Percentiles rank a stretch among this genome's conserved stretches.
phyloP scores from a whole-genome alignment of 2,888 invertebrate species.

The Pseudanteris insignis region DNA sequence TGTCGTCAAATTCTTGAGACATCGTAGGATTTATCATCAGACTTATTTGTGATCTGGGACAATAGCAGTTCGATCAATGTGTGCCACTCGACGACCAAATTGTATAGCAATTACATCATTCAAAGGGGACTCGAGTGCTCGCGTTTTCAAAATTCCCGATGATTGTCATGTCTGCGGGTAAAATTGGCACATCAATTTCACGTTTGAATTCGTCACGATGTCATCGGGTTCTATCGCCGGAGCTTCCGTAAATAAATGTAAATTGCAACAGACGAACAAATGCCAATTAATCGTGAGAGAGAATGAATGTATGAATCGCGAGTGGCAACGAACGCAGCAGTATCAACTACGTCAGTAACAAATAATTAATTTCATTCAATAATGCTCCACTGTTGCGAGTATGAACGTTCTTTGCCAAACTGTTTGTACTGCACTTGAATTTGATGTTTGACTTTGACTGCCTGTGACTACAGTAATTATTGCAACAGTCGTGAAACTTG shows the following conservation, averaged over 20 bases:
- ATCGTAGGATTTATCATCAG: conserved; percentile 10
- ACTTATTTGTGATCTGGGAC: conserved; percentile 12
- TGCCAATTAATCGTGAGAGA: neutral
- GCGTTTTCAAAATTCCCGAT: conserved; percentile 20
- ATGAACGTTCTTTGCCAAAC: conserved; percentile 5
- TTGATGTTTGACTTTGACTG: conserved; percentile 40
- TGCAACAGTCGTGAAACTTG: conserved; percentile 31
- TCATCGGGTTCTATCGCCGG: too few species aligned
- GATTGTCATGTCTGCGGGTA: conserved; percentile 19
- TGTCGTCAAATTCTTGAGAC: conserved; percentile 13
- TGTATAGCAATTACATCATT: neutral
- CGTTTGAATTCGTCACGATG: too few species aligned
- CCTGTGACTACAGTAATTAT: conserved; percentile 36
- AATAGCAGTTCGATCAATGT: conserved; percentile 7
- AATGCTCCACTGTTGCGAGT: conserved; percentile 4
- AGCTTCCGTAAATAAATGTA: conserved; percentile 3
- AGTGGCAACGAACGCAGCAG: neutral
- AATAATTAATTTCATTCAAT: conserved; percentile 18
- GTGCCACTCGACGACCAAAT: conserved; percentile 4
- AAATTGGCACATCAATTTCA: conserved; percentile 17
- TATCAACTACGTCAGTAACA: conserved; percentile 1
- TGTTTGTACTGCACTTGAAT: conserved; percentile 31
- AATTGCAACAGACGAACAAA: neutral
- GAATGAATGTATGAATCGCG: too few species aligned
- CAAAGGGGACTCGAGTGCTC: conserved; percentile 5